Evolutionary conservation across 2,113 vertebrate genomes (phyloP), one percentile per base, ranked within the genome.

Genomic region (Microcebus ravelobensis): DNA sequence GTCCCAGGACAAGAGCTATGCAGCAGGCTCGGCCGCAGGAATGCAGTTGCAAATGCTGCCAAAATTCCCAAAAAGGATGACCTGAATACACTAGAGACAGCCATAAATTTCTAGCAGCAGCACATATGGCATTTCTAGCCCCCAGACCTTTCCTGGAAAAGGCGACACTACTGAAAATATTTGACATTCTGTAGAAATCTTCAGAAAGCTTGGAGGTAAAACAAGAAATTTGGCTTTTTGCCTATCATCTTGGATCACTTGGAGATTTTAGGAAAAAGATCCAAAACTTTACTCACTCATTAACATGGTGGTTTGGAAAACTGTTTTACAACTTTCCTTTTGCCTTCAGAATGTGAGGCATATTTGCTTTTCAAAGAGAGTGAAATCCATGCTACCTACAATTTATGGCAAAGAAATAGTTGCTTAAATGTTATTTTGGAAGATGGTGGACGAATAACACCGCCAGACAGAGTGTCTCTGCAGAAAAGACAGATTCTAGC

Each of bases 131-230:
- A 84, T 98, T 99, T 98, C 98, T 98, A 98, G 99, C 98, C 93
- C 97, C 98, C 36, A 98, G 95, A 39, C 99, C 99, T 12, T 97
- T 98, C 0, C 50, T 99, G 97, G 99, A 99, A 97, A 99, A 99
- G 97, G 65, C 95, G 8, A 97, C 98, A 83, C 93, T 92, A 20
- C 98, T 97, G 29, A 98, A 98, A 96, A 97, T 95, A 52, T 52
- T 14, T 59, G 97, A 98, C 79, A 96, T 98, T 97, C 99, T 99
- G 98, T 99, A 99, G 84, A 99, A 99, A 98, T 98, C 99, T 11
- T 98, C 98, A 97, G 99, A 99, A 98, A 99, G 34, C 81, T 80
- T n/a, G 14, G 81, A 18, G 68, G 91, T 96, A 85, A 96, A 97
- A 97, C 88, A 96, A 97, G 73, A 57, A 29, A 63, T 96, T 91